phyloP scores from a whole-genome alignment of 1,140 invertebrate genomes.

The Drusus annulatus region DNA sequence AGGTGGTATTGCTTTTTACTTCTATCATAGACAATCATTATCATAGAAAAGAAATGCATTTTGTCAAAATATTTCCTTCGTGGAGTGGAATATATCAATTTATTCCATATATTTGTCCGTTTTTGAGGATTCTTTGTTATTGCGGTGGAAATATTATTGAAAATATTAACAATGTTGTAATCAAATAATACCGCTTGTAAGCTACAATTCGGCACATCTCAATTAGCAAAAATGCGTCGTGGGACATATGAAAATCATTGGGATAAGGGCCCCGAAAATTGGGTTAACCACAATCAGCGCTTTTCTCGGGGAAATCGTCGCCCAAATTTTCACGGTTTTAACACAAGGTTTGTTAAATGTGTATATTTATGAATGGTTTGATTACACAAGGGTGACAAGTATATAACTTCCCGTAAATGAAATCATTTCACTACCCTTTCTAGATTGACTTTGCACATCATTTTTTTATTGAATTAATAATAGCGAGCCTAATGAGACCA shows the following conservation, averaged over 20 bases:
- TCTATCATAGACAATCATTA: not conserved
- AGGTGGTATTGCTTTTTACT: too few relatives aligned
- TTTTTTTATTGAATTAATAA: too few relatives aligned
- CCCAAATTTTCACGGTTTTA: conserved; percentile 36
- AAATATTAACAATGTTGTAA: conserved; percentile 8
- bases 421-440: too few relatives aligned
- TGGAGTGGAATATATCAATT: conserved; percentile 28
- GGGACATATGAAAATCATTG: conserved; percentile 39
- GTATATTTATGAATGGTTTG: not conserved
- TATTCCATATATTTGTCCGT: not conserved
- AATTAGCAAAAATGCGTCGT: conserved; percentile 43
- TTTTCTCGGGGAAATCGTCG: conserved; percentile 38
- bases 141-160: not conserved
- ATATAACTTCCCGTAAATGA: not conserved
- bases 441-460: too few relatives aligned
- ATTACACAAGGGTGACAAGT: not conserved
- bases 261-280: conserved; percentile 42
- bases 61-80: conserved; percentile 36
- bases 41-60: conserved; percentile 16
- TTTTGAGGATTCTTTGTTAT: conserved; percentile 6
- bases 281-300: conserved; percentile 46
- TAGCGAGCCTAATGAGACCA: too few relatives aligned
- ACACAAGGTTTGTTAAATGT: conserved; percentile 28
- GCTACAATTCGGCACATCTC: not conserved
- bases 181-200: not conserved